Base-by-base conservation (phyloP, 1,140 invertebrate species). In the Drosophila paulistorum region DNA sequence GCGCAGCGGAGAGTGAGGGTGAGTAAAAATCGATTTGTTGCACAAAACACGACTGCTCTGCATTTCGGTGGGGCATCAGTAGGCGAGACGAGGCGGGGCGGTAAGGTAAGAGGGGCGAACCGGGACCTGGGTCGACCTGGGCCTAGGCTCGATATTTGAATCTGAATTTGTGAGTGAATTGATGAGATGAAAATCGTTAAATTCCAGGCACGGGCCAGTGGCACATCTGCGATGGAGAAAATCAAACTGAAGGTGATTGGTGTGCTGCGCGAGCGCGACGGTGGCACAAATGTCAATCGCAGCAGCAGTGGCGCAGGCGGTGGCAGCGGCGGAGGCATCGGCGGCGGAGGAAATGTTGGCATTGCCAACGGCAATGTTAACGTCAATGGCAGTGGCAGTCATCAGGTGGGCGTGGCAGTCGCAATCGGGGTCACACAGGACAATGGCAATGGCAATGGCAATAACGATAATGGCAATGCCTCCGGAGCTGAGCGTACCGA, bases 11-110 rank as follows among this genome's bases (percentile, higher is more conserved):
- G 74, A 78, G 80, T 77, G 77, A 90, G 81, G 83, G 84, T 87
- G 77, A 89, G 84, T 87, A 89, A 89, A 87, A 89, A 89, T 89
- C 84, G 84, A 89, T 89, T 90, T 89, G 84, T 89, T 89, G 84
- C 84, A 87, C 84, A 87, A 72, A 87, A 84, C 67, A 84, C 74
- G 83, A 77, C 55, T 54, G 80, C 59, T 72, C 80, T 83, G 81
- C 65, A 80, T 67, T 42, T 63, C 72, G 73, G 78, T 66, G 71
- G 71, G 78, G 67, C 68, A 7, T 30, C 68, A 64, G 77, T 89
- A 72, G 61, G 64, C 65, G 65, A 65, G 45, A 65, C 67, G 69
- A 64, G 65, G 65, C 58, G 42, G 66, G 70, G 70, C 66, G 61
- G 70, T 71, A 62, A 62, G 66, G 45, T 51, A 51, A 51, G 45